Conservation (phyloP, 2,113 vertebrate species). For the Lagenorhynchus albirostris region DNA sequence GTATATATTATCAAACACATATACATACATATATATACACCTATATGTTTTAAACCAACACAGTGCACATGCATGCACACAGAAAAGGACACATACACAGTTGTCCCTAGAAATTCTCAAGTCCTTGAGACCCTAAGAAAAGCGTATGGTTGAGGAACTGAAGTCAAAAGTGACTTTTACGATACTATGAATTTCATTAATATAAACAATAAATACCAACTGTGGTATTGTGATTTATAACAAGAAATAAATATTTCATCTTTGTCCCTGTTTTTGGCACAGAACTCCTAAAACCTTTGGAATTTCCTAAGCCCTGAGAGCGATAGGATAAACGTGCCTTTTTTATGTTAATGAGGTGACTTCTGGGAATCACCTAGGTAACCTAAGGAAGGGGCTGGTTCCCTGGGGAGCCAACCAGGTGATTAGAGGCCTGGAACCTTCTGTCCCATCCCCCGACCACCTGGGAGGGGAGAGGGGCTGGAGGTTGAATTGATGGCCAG, state of each 20-base stretch:
- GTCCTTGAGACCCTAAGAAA: not conserved
- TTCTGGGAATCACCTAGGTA: not conserved
- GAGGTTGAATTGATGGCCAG: not conserved
- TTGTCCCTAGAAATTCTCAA: not conserved
- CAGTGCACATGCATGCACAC: fast-evolving
- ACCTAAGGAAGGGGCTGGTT: not conserved
- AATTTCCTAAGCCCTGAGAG: not conserved
- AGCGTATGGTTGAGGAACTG: not conserved
- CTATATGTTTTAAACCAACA: not conserved
- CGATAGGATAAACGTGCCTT: not conserved
- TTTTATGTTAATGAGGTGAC: not conserved
- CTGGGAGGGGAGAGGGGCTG: not conserved
- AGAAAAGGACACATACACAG: not conserved
- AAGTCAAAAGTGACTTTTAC: not conserved
- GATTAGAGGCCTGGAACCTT: not conserved
- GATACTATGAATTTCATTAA: not conserved
- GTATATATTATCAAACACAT: not conserved
- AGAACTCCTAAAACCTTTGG: not conserved
- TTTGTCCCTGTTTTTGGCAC: not conserved
- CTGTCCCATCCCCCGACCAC: not conserved
- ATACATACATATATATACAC: not conserved
- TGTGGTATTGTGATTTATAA: not conserved
- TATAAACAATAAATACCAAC: not conserved
- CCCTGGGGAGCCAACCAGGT: not conserved
- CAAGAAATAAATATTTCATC: not conserved